A percentile compares a stretch with the other conserved stretches of the same genome.
phyloP scores from a whole-genome alignment of 2,797 vertebrate genomes.

The Erithacus rubecula region DNA sequence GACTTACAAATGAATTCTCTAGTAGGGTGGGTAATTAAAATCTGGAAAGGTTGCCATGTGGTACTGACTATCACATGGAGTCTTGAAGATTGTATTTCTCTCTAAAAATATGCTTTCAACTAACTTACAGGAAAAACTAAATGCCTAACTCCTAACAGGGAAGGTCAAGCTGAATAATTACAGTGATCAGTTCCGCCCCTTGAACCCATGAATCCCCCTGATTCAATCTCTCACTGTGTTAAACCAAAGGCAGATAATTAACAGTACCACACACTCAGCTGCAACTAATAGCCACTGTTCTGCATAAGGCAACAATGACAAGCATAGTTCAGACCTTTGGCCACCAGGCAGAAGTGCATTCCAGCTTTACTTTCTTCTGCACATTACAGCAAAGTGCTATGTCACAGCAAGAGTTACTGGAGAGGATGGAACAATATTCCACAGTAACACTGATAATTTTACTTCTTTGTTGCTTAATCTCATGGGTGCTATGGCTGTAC shows the following conservation, averaged over 20 bases:
- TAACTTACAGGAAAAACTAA: neutral
- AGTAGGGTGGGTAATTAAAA: conserved; percentile 24
- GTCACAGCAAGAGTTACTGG: neutral
- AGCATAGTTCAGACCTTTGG: neutral
- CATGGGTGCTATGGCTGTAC: neutral
- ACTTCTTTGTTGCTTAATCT: neutral
- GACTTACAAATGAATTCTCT: conserved; percentile 32
- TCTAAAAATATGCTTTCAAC: neutral
- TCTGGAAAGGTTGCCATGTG: conserved; percentile 10
- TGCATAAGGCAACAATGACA: neutral
- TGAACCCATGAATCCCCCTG: neutral
- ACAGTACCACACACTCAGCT: neutral
- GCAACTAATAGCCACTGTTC: neutral
- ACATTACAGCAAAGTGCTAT: neutral
- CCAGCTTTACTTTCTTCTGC: neutral
- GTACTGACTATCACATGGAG: neutral
- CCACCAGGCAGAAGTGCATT: neutral
- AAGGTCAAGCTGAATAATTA: neutral
- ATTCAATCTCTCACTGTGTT: neutral
- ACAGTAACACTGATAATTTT: neutral
- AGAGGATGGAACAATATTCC: neutral
- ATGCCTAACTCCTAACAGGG: neutral
- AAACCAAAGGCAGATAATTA: neutral
- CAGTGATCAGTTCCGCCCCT: neutral
- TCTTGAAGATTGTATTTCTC: neutral